Percentiles rank a stretch among this genome's conserved stretches.
Conservation (phyloP, 2,888 invertebrate genomes). For the Lasioglossum vierecki region DNA sequence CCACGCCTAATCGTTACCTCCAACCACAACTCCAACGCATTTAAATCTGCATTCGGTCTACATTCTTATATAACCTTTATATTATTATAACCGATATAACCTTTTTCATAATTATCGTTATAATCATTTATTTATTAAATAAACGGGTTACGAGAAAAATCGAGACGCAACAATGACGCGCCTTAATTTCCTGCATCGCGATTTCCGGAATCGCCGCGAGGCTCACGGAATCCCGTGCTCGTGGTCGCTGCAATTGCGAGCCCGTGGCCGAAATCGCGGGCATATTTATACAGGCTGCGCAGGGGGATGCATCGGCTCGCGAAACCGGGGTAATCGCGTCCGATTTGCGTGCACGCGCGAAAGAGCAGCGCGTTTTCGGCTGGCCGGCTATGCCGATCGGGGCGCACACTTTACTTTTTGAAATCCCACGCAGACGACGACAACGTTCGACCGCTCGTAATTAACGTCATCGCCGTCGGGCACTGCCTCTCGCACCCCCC, state of each 20-base stretch:
- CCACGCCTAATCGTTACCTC: neutral
- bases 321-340: constrained; percentile 69
- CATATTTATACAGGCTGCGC: constrained; percentile 56
- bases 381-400: constrained; percentile 48
- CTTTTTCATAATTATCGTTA: too few species aligned
- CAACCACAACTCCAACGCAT: neutral
- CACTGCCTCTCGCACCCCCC: constrained; percentile 37
- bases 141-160: neutral
- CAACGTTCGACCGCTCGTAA: constrained; percentile 73
- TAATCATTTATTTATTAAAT: too few species aligned
- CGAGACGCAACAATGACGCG: neutral
- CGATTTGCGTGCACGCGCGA: constrained; percentile 63
- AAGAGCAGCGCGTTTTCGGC: constrained; percentile 63
- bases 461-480: constrained; percentile 74
- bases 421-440: constrained; percentile 65
- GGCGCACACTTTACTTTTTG: constrained; percentile 68
- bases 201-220: neutral
- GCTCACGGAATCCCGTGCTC: constrained; percentile 22
- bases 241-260: constrained; percentile 29
- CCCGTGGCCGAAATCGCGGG: constrained; percentile 25
- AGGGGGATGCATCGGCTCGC: constrained; percentile 40
- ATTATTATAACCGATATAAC: too few species aligned
- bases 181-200: neutral
- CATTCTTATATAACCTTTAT: neutral
- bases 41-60: neutral